Evolutionary conservation across 2,888 invertebrate genomes (phyloP).

Genomic region (Xanthia togata): DNA sequence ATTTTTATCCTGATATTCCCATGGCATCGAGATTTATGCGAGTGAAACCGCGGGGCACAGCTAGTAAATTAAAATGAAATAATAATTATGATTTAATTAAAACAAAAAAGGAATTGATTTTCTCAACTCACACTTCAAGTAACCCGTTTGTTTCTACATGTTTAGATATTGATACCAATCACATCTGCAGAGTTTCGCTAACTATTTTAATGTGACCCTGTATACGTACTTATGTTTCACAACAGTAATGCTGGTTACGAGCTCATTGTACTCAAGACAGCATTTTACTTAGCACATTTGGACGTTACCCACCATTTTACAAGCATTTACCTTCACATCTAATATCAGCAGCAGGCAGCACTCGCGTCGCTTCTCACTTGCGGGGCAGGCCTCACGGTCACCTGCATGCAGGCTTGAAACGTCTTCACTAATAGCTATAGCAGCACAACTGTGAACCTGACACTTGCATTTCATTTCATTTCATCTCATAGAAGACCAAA

Average conservation of each 20-base stretch:
- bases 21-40: too few species aligned
- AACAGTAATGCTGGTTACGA: not conserved
- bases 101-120: too few species aligned
- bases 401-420: not conserved
- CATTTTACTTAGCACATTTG: not conserved
- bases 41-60: too few species aligned
- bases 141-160: too few species aligned
- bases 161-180: too few species aligned
- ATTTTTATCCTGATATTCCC: too few species aligned
- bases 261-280: not conserved
- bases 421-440: conserved; percentile 5
- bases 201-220: not conserved
- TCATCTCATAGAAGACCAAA: too few species aligned
- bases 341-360: not conserved
- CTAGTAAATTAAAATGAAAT: too few species aligned
- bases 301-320: not conserved
- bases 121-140: too few species aligned
- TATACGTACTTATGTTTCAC: not conserved
- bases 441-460: not conserved
- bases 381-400: not conserved
- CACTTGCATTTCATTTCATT: too few species aligned
- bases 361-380: conserved; percentile 12
- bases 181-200: too few species aligned
- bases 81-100: too few species aligned
- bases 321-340: conserved; percentile 9